A percentile compares a stretch with the other conserved stretches of the same genome.
Evolutionary conservation across 2,888 invertebrate genomes (phyloP).

Genomic region (Euplagia quadripunctaria): DNA sequence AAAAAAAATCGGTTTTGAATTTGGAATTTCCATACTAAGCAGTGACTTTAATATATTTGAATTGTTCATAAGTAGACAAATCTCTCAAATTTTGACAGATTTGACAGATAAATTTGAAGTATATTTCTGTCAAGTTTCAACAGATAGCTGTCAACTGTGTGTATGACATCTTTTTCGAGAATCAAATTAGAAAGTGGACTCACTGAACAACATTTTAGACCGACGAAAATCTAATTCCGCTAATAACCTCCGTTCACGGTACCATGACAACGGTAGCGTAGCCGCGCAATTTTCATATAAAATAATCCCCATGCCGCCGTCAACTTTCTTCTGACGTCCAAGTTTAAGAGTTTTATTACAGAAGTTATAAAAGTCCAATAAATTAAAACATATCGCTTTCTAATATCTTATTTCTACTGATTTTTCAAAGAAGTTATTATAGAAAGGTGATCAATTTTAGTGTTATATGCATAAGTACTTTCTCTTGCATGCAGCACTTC

Average conservation of each 20-base stretch:
- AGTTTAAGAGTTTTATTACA: neutral
- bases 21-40: no score
- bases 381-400: constrained; percentile 30
- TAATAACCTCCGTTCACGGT: constrained; percentile 21
- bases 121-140: neutral
- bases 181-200: constrained; percentile 23
- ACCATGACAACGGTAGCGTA: constrained; percentile 9
- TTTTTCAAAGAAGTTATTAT: constrained; percentile 10
- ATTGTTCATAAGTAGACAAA: no score
- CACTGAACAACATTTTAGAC: constrained; percentile 8
- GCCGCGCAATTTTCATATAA: constrained; percentile 7
- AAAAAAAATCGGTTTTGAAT: neutral
- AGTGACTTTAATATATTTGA: no score
- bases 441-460: neutral
- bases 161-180: neutral
- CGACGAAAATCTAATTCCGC: constrained; percentile 19
- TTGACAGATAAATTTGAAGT: neutral
- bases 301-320: constrained; percentile 12
- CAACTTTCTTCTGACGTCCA: constrained; percentile 42
- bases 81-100: neutral
- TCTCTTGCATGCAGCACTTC: neutral
- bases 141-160: neutral
- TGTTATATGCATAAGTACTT: neutral
- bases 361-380: neutral
- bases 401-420: constrained; percentile 33